Evolutionary conservation across 1,140 invertebrate genomes (phyloP), one percentile per base, ranked within the genome.

Genomic region (Palaemon carinicauda): DNA sequence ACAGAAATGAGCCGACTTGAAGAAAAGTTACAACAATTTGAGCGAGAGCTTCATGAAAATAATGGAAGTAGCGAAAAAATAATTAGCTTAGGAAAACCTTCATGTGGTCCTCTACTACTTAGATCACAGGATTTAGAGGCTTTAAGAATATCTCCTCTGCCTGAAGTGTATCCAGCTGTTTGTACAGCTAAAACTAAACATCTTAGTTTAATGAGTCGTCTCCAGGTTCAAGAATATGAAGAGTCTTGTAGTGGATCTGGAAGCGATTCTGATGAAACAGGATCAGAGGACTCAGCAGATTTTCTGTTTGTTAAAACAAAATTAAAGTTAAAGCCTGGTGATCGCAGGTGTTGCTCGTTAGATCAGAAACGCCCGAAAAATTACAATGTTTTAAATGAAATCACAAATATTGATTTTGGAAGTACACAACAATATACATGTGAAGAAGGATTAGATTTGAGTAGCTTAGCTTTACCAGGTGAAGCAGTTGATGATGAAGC

Each of bases 1-100:
- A 86, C 80, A 14, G 88, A 89, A 51, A 89, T 89, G 88, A 81
- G 82, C 0, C 88, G 88, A 17, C 73, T 89, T 15, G 88, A 89
- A 82, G 88, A 89, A 65, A 89, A 89, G 53, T 73, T 89, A 31
- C 74, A 79, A 24, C 83, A 85, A 33, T 89, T 89, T 77, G 88
- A 89, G 80, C 79, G 19, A 29, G 87, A 88, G 50, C 81, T 88
- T 21, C 75, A 81, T 19, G 51, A 54, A 27, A 24, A 56, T 12
- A 56, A 29, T 9, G 56, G 41, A 15, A 31, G 65, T 27, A 60
- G 17, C n/a, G 33, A 33, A 17, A 73, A 27, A 15, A n/a, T 19
- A 1, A n/a, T 4, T 21, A 56, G 78, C n/a, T 1, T 15, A 12
- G 77, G 54, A 19, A 56, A 29, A 3, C 52, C 24, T 14, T 53